Conservation (phyloP, 2,797 vertebrate species). For the Vireo griseus region DNA sequence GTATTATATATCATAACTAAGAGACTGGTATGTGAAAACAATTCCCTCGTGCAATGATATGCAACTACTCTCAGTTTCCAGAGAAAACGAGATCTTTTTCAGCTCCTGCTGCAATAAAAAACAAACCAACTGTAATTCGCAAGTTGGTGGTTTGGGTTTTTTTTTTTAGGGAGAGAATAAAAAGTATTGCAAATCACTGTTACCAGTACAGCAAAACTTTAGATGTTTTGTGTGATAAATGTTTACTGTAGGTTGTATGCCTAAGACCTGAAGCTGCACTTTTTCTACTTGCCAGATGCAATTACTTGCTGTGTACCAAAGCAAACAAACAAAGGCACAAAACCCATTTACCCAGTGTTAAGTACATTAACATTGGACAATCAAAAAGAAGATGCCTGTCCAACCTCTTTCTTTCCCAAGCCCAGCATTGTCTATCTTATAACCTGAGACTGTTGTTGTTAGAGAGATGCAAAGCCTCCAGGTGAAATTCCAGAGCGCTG, state of each 20-base stretch:
- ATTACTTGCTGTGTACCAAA: not conserved
- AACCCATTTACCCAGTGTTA: not conserved
- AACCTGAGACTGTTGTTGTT: not conserved
- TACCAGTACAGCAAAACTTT: not conserved
- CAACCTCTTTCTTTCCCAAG: not conserved
- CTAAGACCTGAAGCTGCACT: not conserved
- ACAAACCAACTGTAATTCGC: not conserved
- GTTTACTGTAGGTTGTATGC: not conserved
- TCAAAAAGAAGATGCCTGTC: not conserved
- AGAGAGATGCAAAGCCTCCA: not conserved
- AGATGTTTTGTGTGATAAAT: not conserved
- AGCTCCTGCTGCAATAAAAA: not conserved
- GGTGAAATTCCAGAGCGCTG: not conserved
- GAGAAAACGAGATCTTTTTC: not conserved
- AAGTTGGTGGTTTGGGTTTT: not conserved
- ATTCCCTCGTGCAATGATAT: constrained; percentile 8
- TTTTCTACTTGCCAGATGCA: not conserved
- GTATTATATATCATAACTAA: constrained; percentile 23
- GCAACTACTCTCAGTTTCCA: not conserved
- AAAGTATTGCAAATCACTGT: not conserved
- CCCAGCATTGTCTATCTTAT: not conserved
- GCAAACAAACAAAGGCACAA: not conserved
- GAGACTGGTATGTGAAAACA: constrained; percentile 16
- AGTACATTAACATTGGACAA: not conserved
- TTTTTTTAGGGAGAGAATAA: not conserved